phyloP scores from a whole-genome alignment of 2,888 invertebrate species.

The Agrotis segetum region DNA sequence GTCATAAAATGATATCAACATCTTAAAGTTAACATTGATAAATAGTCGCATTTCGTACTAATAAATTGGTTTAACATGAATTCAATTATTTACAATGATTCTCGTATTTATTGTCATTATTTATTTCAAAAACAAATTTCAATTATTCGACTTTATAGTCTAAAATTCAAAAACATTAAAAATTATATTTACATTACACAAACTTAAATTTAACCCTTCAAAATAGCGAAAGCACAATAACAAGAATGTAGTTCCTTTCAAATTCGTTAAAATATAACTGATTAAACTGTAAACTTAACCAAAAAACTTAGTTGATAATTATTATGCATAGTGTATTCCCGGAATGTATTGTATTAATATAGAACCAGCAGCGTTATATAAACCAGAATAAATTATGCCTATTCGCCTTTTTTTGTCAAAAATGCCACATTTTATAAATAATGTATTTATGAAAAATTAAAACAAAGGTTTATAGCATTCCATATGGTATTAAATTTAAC shows the following conservation, averaged over 20 bases:
- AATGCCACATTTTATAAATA: background rate
- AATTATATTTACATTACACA: conserved; percentile 30
- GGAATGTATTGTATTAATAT: background rate
- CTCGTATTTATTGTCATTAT: conserved; percentile 84
- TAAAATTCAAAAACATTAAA: conserved; percentile 35
- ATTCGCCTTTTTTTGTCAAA: background rate
- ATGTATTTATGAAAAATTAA: background rate
- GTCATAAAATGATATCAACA: conserved; percentile 91
- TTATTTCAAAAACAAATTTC: conserved; percentile 54
- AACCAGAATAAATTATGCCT: conserved; percentile 10
- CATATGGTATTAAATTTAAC: conserved; percentile 27
- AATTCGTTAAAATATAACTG: background rate
- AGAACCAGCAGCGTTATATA: background rate
- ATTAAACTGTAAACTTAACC: background rate
- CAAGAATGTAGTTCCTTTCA: background rate
- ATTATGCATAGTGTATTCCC: background rate
- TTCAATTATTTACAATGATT: conserved; percentile 83
- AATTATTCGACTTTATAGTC: conserved; percentile 38
- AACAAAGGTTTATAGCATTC: conserved; percentile 1
- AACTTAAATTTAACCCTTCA: background rate
- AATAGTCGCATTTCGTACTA: conserved; percentile 78
- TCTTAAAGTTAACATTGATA: conserved; percentile 90
- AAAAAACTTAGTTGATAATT: background rate
- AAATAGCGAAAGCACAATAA: no score
- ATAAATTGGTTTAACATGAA: conserved; percentile 80